Base-by-base conservation (phyloP, 2,888 invertebrate genomes). In the Nemoura dubitans region DNA sequence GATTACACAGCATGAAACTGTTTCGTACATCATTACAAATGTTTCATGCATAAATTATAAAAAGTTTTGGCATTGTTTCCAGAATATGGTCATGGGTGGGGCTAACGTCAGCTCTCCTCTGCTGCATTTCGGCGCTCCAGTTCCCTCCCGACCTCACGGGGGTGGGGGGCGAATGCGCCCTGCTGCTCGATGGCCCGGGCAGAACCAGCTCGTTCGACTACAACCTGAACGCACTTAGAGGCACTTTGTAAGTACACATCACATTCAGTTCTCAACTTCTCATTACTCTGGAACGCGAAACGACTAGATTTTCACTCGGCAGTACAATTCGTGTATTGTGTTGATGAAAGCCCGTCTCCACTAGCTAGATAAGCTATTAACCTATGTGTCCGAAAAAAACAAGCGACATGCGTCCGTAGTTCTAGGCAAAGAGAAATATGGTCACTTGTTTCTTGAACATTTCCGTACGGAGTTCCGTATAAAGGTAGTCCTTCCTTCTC, bases 121-220 rank as follows among this genome's bases (percentile, higher is more conserved):
- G 89, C 30, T 14, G 28, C 76, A 42, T 59, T 28, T 43, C 83
- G 6, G 76, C 78, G 80, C 80, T 84, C 5, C 87, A 87, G 85
- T 87, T 77, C 81, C 82, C 87, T 27, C 78, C 83, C 76, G 86
- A 88, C 81, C 86, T 84, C 86, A 88, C 86, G 84, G 87, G 85
- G 83, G 86, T 81, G 89, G 92, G 92, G 87, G 92, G 92, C 36
- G 96, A 97, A 90, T 97, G 97, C 91, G 97, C 97, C 7, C 92
- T 97, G 81, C 92, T 96, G 89, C 92, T 97, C 88, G 93, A 94
- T 88, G 96, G 96, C 16, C 96, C 96, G 0, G 96, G 96, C 87
- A 94, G 96, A 89, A 95, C 96, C 89, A 96, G 96, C 87, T 94
- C 95, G 25, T 97, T 96, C 90, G 97, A 97, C 92, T 97, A 97